Evolutionary conservation across 2,797 vertebrate species (phyloP), one percentile per base, ranked within the genome.

Genomic region (Lycodopsis pacificus): DNA sequence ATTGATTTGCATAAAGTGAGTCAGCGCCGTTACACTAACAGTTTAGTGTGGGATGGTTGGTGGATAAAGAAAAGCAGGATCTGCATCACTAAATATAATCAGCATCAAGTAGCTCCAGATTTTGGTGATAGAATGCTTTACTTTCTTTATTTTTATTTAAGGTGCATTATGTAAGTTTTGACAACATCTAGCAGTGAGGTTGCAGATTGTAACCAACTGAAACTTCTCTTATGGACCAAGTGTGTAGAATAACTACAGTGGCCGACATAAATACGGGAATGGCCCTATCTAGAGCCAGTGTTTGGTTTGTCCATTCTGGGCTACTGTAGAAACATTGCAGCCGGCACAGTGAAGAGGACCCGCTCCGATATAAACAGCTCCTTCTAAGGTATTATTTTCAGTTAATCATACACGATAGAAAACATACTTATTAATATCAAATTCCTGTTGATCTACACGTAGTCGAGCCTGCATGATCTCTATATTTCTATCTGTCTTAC

Each of bases 401-500:
- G n/a, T n/a, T 22, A n/a, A 51, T 51, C n/a, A 22, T 22, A 22
- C 20, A 22, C n/a, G 5, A 51, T 22, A 22, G n/a, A 51, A 22
- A 51, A 51, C 20, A 51, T 51, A 4, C n/a, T 12, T 53, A 53
- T 53, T 53, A 13, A 53, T n/a, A 25, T 22, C 2, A n/a, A 53
- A 53, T 53, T 51, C 44, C 69, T 12, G 7, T 27, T 40, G 65
- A 74, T 57, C 46, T 57, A 79, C 62, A 51, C 34, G 32, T 22
- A 20, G 22, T 71, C 2, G 3, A 63, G 51, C 54, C 48, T 53
- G 36, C 48, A 11, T 63, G 49, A 79, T 54, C 57, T 65, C 17
- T 34, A 2, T 58, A 58, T 70, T 54, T 83, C 56, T 72, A 27
- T 66, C 57, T 57, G 19, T 68, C 57, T 84, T 20, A 19, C 63